Percentiles rank a stretch among this genome's conserved stretches.
These are phyloP conservation scores for Papilio machaon DNA, from an alignment of 1,140 invertebrate genomes.

Conservation along the genomic window DNA sequence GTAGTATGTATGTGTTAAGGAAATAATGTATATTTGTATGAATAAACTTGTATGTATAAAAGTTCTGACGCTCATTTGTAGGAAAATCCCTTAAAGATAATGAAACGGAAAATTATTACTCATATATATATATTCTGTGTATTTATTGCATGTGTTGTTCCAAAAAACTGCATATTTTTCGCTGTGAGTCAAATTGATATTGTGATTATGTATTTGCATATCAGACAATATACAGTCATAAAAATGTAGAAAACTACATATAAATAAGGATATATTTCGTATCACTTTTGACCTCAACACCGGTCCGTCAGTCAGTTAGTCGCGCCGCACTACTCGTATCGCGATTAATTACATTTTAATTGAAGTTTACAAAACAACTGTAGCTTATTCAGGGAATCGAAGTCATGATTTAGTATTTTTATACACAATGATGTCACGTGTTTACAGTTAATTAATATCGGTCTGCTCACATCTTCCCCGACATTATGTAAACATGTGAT, in stretches of 20 bases:
- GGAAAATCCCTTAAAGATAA: constrained; percentile 8
- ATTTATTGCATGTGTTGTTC: neutral
- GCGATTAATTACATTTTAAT: neutral
- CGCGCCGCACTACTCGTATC: neutral
- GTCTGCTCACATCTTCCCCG: neutral
- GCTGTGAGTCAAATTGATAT: too few species aligned
- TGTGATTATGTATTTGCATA: too few species aligned
- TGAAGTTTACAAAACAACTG: neutral
- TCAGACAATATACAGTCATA: too few species aligned
- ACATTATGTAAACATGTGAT: neutral
- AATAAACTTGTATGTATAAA: neutral
- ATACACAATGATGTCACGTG: neutral
- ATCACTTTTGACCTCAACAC: neutral
- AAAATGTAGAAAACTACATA: too few species aligned
- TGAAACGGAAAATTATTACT: neutral
- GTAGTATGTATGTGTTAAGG: too few species aligned
- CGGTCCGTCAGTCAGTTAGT: neutral
- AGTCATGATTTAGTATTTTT: neutral
- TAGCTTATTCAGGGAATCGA: neutral
- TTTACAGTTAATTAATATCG: too few species aligned
- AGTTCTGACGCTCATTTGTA: neutral
- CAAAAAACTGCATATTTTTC: too few species aligned
- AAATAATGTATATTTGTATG: too few species aligned
- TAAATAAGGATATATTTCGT: neutral
- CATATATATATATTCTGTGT: neutral